These are phyloP conservation scores for Acanthopagrus latus DNA, from an alignment of 2,797 vertebrate species.

Conservation along the genomic window DNA sequence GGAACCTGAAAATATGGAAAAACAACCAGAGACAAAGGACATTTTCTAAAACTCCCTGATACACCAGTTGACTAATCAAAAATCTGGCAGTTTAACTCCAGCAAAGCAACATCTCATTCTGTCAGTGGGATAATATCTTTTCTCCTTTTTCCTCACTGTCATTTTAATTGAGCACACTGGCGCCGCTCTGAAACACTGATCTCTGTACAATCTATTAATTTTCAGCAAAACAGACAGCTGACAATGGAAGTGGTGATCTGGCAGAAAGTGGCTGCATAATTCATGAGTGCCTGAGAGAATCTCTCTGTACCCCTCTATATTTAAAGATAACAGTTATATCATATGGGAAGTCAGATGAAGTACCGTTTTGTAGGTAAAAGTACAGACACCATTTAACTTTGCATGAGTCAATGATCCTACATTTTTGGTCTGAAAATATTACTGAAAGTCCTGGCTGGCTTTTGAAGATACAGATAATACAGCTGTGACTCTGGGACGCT, in stretches of 20 bases:
- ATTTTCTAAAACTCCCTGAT: background rate
- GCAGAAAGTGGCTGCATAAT: background rate
- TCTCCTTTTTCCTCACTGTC: conserved; percentile 39
- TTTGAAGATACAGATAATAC: background rate
- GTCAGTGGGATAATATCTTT: conserved; percentile 38
- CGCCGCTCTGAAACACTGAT: conserved; percentile 33
- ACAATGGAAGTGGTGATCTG: conserved; percentile 13
- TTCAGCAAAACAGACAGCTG: conserved; percentile 36
- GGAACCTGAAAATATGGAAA: conserved; percentile 13
- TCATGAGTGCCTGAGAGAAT: conserved; percentile 6
- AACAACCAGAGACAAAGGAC: conserved; percentile 8
- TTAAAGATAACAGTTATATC: background rate
- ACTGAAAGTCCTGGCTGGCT: background rate
- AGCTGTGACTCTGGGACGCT: background rate
- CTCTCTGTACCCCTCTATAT: background rate
- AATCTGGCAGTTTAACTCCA: conserved; percentile 35
- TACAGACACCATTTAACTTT: background rate
- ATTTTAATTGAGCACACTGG: conserved; percentile 48
- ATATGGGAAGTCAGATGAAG: background rate
- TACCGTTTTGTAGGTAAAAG: background rate
- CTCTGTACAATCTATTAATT: conserved; percentile 29
- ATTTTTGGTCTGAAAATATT: background rate
- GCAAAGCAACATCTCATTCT: conserved; percentile 19
- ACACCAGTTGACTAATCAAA: conserved; percentile 1
- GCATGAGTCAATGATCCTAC: background rate